A percentile compares a stretch with the other conserved stretches of the same genome.
These are phyloP conservation scores for Gonocerus acuteangulatus DNA, from an alignment of 2,888 invertebrate genomes.

Conservation along the genomic window DNA sequence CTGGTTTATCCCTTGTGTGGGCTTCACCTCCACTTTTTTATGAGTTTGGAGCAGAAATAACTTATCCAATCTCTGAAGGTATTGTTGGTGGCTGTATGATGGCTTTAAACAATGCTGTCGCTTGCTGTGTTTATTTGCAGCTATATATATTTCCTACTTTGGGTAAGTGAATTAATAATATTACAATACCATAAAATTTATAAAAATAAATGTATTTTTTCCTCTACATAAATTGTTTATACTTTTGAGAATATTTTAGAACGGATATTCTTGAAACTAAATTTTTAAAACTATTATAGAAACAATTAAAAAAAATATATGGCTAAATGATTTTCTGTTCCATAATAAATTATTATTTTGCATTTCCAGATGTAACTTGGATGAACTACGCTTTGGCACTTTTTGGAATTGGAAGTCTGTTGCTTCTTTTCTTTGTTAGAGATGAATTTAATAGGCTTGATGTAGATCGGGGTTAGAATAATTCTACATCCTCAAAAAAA, in stretches of 20 bases:
- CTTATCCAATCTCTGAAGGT: conserved; percentile 42
- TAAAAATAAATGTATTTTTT: neutral
- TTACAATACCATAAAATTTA: neutral
- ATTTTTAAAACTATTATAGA: no score
- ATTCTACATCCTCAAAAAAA: neutral
- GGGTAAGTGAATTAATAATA: no score
- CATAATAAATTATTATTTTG: no score
- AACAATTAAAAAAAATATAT: no score
- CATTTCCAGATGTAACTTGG: conserved; percentile 31
- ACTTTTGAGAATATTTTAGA: neutral
- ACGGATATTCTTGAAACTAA: neutral
- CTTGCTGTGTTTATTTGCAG: conserved; percentile 31
- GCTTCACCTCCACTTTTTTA: conserved; percentile 41
- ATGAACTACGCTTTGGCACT: conserved; percentile 32
- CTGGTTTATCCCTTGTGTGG: conserved; percentile 41
- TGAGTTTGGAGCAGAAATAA: conserved; percentile 42
- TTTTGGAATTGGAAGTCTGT: conserved; percentile 25
- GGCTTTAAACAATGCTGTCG: conserved; percentile 37
- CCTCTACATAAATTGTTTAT: neutral
- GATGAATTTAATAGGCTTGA: conserved; percentile 29
- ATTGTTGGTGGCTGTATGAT: conserved; percentile 42
- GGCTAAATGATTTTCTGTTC: no score
- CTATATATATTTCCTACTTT: conserved; percentile 30
- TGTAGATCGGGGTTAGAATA: conserved; percentile 22
- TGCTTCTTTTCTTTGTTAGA: conserved; percentile 26